These are phyloP conservation scores for Oplegnathus fasciatus DNA, from an alignment of 2,113 vertebrate species.

Conservation along the genomic window DNA sequence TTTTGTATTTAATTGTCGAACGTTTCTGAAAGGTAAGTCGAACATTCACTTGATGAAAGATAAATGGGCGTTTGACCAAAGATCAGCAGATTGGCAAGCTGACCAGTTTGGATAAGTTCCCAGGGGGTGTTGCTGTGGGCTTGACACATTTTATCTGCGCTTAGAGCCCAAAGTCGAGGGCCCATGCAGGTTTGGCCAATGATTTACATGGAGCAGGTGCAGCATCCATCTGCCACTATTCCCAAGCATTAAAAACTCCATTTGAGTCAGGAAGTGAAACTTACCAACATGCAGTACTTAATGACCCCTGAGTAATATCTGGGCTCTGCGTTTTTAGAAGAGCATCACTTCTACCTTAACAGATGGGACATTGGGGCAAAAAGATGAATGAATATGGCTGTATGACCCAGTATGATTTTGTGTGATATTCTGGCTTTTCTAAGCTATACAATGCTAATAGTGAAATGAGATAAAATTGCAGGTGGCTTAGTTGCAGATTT, in stretches of 20 bases:
- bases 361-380: neutral
- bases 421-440: neutral
- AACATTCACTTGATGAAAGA: constrained; percentile 40
- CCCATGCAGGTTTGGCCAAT: constrained; percentile 56
- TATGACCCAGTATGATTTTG: neutral
- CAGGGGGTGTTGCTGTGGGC: constrained; percentile 56
- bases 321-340: neutral
- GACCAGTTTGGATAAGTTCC: constrained; percentile 58
- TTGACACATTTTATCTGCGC: constrained; percentile 69
- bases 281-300: constrained; percentile 31
- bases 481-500: too few relatives aligned
- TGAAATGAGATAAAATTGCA: too few relatives aligned
- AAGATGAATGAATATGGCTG: neutral
- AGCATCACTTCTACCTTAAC: constrained; percentile 12
- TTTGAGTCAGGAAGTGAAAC: constrained; percentile 51
- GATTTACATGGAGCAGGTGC: constrained; percentile 69
- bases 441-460: neutral
- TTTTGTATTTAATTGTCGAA: constrained; percentile 40
- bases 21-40: neutral
- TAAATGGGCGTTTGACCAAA: constrained; percentile 56
- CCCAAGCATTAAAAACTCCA: constrained; percentile 58
- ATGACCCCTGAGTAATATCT: constrained; percentile 45
- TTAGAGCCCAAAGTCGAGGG: constrained; percentile 57
- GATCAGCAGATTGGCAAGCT: constrained; percentile 43
- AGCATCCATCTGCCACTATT: constrained; percentile 72